phyloP scores from a whole-genome alignment of 2,113 vertebrate genomes.

The Odontophorus gujanensis region DNA sequence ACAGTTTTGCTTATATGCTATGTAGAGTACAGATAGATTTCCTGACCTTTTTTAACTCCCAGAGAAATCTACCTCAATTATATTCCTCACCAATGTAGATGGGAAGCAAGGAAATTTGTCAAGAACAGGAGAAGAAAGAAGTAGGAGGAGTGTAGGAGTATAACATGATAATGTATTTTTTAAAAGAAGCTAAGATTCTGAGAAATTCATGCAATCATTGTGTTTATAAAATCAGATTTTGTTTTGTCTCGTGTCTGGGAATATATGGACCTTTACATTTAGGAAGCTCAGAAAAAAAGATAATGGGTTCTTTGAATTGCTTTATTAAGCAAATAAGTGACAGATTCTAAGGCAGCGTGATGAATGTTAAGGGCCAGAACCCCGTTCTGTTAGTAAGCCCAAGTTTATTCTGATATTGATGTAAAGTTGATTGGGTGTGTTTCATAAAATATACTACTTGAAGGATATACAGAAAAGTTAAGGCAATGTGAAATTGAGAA shows the following conservation, averaged over 20 bases:
- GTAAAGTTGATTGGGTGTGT: not conserved
- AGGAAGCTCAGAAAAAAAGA: not conserved
- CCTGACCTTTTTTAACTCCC: not conserved
- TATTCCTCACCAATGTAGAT: not conserved
- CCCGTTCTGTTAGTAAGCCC: not conserved
- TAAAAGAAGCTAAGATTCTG: not conserved
- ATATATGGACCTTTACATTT: not conserved
- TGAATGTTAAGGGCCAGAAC: not conserved
- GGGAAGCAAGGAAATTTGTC: not conserved
- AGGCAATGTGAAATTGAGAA: not conserved
- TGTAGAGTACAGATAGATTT: not conserved
- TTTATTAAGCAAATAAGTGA: not conserved
- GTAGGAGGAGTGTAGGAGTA: not conserved
- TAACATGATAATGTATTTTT: not conserved
- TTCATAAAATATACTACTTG: not conserved
- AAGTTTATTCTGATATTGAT: not conserved
- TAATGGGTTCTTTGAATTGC: not conserved
- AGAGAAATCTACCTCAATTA: not conserved
- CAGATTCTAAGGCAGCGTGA: not conserved
- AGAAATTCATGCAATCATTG: not conserved
- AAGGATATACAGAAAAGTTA: not conserved
- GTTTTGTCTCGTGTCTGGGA: not conserved
- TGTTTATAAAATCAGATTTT: not conserved
- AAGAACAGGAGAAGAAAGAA: not conserved
- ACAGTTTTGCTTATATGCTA: not conserved